Base-by-base conservation (phyloP, 1,140 invertebrate genomes). In the Brachionus rotundiformis region DNA sequence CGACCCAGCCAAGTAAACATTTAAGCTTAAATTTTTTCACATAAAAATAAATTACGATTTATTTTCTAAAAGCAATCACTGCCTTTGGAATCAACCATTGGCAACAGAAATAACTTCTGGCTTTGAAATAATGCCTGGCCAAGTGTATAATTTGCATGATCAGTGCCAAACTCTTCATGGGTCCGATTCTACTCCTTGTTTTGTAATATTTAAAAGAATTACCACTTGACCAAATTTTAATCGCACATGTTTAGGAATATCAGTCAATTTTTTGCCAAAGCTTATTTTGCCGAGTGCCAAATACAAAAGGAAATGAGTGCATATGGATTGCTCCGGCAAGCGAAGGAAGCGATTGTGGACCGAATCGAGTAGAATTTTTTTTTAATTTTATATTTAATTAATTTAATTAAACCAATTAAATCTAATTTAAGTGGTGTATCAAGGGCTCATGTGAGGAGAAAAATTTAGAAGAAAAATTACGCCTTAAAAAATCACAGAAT, bases 201-300 rank as follows among this genome's bases (percentile, higher is more conserved):
- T 47, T 44, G 68, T 73, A 41, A 73, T n/a, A n/a, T n/a, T n/a
- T n/a, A n/a, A n/a, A n/a, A n/a, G n/a, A n/a, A n/a, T n/a, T n/a
- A n/a, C n/a, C n/a, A n/a, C n/a, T n/a, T n/a, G n/a, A n/a, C n/a
- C n/a, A n/a, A n/a, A n/a, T n/a, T n/a, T n/a, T n/a, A n/a, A n/a
- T n/a, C n/a, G n/a, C n/a, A n/a, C n/a, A n/a, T n/a, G n/a, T 44
- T 73, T 23, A 73, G 68, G 68, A 73, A 31, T 73, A 73, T 39
- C 16, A 73, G 25, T 73, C 68, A 44, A 47, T 44, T 25, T 73
- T 73, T 73, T 73, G 68, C 44, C 68, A 73, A 44, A 73, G 39
- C 23, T 44, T 73, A 44, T 73, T 44, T 13, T 73, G 68, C 23
- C 68, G 39, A 1, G 19, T 25, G 13, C n/a, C n/a, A n/a, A 41